Base-by-base conservation (phyloP, 2,888 invertebrate genomes). In the Pachymerium ferrugineum region DNA sequence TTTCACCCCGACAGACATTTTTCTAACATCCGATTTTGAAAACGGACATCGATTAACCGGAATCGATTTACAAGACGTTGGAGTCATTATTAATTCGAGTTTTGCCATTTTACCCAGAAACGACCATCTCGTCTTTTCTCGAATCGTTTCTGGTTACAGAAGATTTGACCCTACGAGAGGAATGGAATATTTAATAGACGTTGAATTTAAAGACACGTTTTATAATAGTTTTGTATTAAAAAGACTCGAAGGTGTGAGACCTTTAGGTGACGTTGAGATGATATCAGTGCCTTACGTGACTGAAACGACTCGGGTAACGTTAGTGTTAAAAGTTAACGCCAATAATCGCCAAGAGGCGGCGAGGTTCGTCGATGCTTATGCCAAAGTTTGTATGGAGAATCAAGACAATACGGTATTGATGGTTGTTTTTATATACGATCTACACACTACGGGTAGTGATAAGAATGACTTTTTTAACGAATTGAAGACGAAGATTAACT, bases 251-350 rank as follows among this genome's bases (percentile, higher is more conserved):
- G 87, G 92, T 47, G 89, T 90, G 73, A 91, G 96, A 77, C 90
- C 93, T 14, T 84, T 97, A 74, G 94, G 94, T 16, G 88, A 89
- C 75, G 92, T 94, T 8, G 94, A 97, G 81, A 88, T 97, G 75
- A 87, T 96, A 42, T 90, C 92, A 0, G 92, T 94, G 81, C 97
- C 96, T 0, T 97, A 97, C 84, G 97, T 97, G 0, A 97, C 97
- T 0, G 97, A 98, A 86, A 93, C 90, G 82, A 90, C 91, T 5
- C 86, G 92, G 77, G 87, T 97, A 3, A 88, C 89, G 74, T 85
- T 96, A 77, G 83, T 97, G 78, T 83, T 96, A 76, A 89, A 90
- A 0, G 85, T 92, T 3, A 80, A 82, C 33, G 73, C 79, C 3
- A 80, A 80, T 84, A 87, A 79, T 33, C 78, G 80, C 28, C 81